A percentile compares a stretch with the other conserved stretches of the same genome.
Conservation (phyloP, 2,888 invertebrate species). For the Acanthosepion esculentum region DNA sequence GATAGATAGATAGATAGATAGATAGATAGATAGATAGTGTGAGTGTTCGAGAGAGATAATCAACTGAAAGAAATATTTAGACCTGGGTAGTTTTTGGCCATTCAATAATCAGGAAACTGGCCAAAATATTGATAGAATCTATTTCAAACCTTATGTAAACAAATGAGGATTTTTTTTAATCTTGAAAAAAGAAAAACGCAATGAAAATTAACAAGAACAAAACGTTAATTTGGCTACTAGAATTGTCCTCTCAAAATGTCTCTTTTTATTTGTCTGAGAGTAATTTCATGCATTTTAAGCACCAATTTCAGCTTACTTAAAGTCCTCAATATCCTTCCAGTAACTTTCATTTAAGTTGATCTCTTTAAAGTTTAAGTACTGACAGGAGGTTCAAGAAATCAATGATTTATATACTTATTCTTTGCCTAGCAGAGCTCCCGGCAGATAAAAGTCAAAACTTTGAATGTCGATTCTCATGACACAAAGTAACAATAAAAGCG, state of each 20-base stretch:
- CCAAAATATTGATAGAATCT: not conserved
- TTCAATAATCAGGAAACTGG: not conserved
- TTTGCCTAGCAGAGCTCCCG: too few relatives aligned
- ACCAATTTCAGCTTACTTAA: not conserved
- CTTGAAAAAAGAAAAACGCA: not conserved
- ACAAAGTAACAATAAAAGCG: too few relatives aligned
- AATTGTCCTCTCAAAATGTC: not conserved
- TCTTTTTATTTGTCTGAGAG: not conserved
- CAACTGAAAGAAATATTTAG: not conserved
- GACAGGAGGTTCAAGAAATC: not conserved
- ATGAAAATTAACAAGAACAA: not conserved
- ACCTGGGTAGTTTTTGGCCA: not conserved
- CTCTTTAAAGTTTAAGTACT: not conserved
- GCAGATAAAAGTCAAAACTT: too few relatives aligned
- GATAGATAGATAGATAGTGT: too few relatives aligned
- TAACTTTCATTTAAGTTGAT: not conserved
- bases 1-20: too few relatives aligned
- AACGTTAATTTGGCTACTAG: not conserved
- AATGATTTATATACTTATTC: not conserved
- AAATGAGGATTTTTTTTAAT: not conserved
- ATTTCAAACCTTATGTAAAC: not conserved
- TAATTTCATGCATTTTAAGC: constrained; percentile 20
- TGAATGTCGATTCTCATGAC: too few relatives aligned
- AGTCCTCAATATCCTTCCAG: not conserved
- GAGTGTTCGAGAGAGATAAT: too few relatives aligned